phyloP scores from a whole-genome alignment of 1,140 invertebrate species.

The Halesus radiatus region DNA sequence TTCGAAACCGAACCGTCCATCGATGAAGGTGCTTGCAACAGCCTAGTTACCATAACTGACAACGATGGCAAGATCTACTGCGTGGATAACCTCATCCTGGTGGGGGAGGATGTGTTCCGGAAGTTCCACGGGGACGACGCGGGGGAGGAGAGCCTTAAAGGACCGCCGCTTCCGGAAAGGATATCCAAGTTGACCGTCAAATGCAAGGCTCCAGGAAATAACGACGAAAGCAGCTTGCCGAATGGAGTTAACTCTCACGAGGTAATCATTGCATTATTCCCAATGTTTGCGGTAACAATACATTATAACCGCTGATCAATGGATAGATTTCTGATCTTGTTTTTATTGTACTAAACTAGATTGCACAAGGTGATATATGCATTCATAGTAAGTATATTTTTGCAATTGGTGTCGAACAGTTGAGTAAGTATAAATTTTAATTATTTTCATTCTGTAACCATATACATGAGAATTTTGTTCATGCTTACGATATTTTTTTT shows the following conservation, averaged over 20 bases:
- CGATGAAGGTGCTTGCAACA: conserved; percentile 10
- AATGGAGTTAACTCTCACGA: conserved; percentile 45
- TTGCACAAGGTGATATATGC: too few relatives aligned
- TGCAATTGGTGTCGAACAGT: too few relatives aligned
- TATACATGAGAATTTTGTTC: too few relatives aligned
- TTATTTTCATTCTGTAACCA: too few relatives aligned
- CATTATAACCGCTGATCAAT: too few relatives aligned
- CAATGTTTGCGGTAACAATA: too few relatives aligned
- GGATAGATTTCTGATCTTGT: too few relatives aligned
- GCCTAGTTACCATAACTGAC: conserved; percentile 51
- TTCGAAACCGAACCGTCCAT: background rate
- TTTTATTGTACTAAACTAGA: too few relatives aligned
- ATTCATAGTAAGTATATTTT: too few relatives aligned
- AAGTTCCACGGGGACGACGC: background rate
- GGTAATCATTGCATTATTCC: conserved; percentile 26
- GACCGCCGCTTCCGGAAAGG: conserved; percentile 2
- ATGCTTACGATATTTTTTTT: too few relatives aligned
- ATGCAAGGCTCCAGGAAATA: conserved; percentile 41
- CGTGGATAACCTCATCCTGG: conserved; percentile 54
- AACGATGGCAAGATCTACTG: conserved; percentile 55
- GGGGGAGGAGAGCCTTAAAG: conserved; percentile 14
- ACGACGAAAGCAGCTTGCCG: background rate
- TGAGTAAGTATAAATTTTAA: too few relatives aligned
- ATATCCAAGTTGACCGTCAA: conserved; percentile 48
- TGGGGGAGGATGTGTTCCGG: conserved; percentile 48